Evolutionary conservation across 2,888 invertebrate genomes (phyloP), one percentile per base, ranked within the genome.

Genomic region (Eudasyphora cyanicolor): DNA sequence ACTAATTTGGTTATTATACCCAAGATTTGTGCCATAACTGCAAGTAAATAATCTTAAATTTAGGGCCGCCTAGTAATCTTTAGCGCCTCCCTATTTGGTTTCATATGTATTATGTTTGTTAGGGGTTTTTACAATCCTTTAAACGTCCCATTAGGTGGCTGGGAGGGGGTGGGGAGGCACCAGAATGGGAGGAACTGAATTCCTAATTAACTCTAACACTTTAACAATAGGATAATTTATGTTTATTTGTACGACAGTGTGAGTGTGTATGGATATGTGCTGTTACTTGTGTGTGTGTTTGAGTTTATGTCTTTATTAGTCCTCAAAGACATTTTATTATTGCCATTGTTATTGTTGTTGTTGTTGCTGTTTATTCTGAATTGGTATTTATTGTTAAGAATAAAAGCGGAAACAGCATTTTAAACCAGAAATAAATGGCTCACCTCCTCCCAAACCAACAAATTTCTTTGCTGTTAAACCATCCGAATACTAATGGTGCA

Each of bases 211-310:
- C 42, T 67, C 21, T 2, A 12, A 21, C 38, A 67, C 67, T 42
- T 42, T 14, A 42, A 67, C 42, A 42, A 67, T 67, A 24, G 42
- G 27, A 38, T 64, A 67, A 67, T 38, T 24, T 67, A 21, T 67
- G 10, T 64, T 38, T 38, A 64, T 64, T 64, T 51, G 24, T 14
- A 45, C 29, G 27, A n/a, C 29, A 27, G 14, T 27, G 14, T 29
- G 5, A 12, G 14, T 60, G 27, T 60, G 60, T 60, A 27, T 57
- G 60, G 45, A 10, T 45, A 14, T 45, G 45, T 45, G n/a, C n/a
- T n/a, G n/a, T n/a, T n/a, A n/a, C 35, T 35, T 51, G 27, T 10
- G 24, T 27, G 5, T 57, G 12, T 14, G 12, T 54, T 24, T 6
- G 24, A 21, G 54, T 54, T 5, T 21, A 21, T 19, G 24, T 54